phyloP scores from a whole-genome alignment of 37 sponge, comb jelly and placozoan genomes.

The Axinella damicornis region DNA sequence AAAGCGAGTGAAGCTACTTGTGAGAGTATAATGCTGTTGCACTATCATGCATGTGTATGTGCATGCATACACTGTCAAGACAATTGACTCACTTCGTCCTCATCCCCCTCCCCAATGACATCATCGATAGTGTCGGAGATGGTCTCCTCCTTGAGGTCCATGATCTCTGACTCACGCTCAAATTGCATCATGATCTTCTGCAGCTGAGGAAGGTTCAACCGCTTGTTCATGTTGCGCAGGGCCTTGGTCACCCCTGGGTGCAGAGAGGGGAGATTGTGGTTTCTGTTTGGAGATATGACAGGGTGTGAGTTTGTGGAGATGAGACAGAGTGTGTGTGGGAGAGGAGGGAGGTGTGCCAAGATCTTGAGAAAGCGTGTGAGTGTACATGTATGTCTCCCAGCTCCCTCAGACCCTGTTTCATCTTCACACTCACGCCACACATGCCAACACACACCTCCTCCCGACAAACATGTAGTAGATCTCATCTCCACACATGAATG shows the following conservation, averaged over 20 bases:
- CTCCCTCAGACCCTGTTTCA: background rate
- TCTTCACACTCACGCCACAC: too few relatives aligned
- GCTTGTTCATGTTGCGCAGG: conserved; percentile 85
- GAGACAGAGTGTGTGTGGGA: background rate
- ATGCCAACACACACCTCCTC: too few relatives aligned
- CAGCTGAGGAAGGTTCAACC: conserved; percentile 92
- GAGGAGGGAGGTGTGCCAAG: too few relatives aligned
- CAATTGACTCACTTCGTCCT: conserved; percentile 80
- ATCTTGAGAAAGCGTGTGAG: background rate
- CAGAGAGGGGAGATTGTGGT: background rate
- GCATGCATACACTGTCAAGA: background rate
- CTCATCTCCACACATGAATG: too few relatives aligned
- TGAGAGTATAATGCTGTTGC: too few relatives aligned
- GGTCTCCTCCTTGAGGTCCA: conserved; percentile 99
- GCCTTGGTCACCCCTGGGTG: conserved; percentile 89
- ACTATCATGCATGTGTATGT: too few relatives aligned
- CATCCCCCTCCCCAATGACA: conserved; percentile 94
- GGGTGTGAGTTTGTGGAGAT: background rate
- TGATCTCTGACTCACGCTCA: conserved; percentile 96
- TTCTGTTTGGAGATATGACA: too few relatives aligned
- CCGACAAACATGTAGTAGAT: too few relatives aligned
- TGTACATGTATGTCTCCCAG: background rate
- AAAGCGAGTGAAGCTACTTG: too few relatives aligned
- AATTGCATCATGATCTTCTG: conserved; percentile 99
- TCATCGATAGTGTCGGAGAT: conserved; percentile 98